Base-by-base conservation (phyloP, 1,140 invertebrate genomes). In the Pseudomyrmex sp. region DNA sequence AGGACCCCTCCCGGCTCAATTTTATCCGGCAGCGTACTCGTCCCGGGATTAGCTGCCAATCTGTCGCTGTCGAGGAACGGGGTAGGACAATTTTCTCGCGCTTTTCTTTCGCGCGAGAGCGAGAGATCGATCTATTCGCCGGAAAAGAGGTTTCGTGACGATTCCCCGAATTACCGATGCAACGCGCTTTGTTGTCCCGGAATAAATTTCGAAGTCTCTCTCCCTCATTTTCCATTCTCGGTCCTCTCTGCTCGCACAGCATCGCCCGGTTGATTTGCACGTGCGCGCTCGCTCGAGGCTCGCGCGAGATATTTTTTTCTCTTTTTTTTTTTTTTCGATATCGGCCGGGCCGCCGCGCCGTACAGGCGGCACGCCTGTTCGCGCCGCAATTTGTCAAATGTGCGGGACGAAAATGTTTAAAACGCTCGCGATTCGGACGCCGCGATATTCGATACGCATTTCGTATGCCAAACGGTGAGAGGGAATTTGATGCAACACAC, bases 1-100 rank as follows among this genome's bases (percentile, higher is more conserved):
- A 82, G 79, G 54, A 44, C 54, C 26, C 56, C n/a, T 46, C 4
- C 15, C 20, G 23, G 58, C 56, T n/a, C 61, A 52, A 44, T 82
- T 82, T 80, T 80, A 80, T 70, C 54, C 66, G 46, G 2, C 10
- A 48, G 58, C 48, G 46, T 52, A 48, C 50, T 82, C 70, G 58
- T 10, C 18, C 18, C 79, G 59, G 59, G 79, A 82, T 82, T 82
- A 82, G 70, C 70, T 82, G 59, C 70, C 79, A 82, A 82, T 82
- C 70, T 75, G 79, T 82, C 70, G 70, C 48, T 58, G 52, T 15
- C 7, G n/a, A 5, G 5, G 15, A 20, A 18, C n/a, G 15, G 50
- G n/a, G 48, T 62, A 82, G 68, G 73, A 82, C 74, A 82, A 46
- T 82, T 74, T 26, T 82, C 79, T 54, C 44, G 77, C 77, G 59